A percentile compares a stretch with the other conserved stretches of the same genome.
Conservation (phyloP, 2,888 invertebrate genomes). For the Cryptocephalus primarius region DNA sequence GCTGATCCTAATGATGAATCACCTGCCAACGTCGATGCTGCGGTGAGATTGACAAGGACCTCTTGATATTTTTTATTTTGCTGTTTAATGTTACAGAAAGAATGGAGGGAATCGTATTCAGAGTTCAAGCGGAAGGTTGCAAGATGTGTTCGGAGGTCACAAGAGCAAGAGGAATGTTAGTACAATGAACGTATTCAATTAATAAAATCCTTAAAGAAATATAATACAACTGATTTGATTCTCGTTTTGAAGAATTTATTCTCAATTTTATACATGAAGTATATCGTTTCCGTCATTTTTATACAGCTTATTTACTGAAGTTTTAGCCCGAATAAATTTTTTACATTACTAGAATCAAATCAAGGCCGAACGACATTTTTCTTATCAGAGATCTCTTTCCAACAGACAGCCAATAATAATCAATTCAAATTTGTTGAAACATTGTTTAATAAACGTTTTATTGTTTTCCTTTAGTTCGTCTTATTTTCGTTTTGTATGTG, state of each 20-base stretch:
- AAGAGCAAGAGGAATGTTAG: slow-evolving; percentile 98
- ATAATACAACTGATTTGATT: slow-evolving; percentile 17
- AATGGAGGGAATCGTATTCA: slow-evolving; percentile 94
- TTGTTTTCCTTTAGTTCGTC: too few species aligned
- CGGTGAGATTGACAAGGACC: slow-evolving; percentile 51
- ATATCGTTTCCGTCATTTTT: slow-evolving; percentile 18
- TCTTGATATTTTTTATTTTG: not conserved
- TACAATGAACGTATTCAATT: slow-evolving; percentile 40
- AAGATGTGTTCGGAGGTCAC: slow-evolving; percentile 96
- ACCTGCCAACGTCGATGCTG: slow-evolving; percentile 98
- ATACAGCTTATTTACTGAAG: slow-evolving; percentile 10
- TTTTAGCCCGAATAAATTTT: slow-evolving; percentile 12
- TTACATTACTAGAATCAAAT: slow-evolving; percentile 18
- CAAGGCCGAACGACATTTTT: slow-evolving; percentile 3
- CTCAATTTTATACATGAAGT: slow-evolving; percentile 12
- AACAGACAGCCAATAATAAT: slow-evolving; percentile 5
- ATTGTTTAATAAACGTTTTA: too few species aligned
- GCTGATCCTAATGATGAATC: slow-evolving; percentile 99
- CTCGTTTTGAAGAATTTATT: slow-evolving; percentile 19
- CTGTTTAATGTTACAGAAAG: slow-evolving; percentile 61
- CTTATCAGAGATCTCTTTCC: slow-evolving; percentile 11
- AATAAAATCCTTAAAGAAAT: slow-evolving; percentile 15
- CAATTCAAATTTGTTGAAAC: too few species aligned
- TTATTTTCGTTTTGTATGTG: not conserved
- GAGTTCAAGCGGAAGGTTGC: slow-evolving; percentile 98